Evolutionary conservation across 1,140 invertebrate species (phyloP).

Genomic region (Cydia pomonella): DNA sequence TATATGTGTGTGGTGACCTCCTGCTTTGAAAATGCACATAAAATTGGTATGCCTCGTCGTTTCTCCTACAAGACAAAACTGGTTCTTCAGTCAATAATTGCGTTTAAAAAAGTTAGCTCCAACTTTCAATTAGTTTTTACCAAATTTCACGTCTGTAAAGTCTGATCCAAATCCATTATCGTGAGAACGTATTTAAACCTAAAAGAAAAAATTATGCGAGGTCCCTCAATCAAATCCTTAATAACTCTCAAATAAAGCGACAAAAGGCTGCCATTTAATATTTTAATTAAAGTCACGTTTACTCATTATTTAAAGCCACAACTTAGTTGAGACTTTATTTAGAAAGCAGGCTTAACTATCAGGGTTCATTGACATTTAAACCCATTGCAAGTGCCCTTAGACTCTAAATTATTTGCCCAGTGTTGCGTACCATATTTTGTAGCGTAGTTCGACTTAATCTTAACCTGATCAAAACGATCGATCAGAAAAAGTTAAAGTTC

Average conservation of each 20-base stretch:
- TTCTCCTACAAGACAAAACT: no score
- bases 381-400: not conserved
- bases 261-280: no score
- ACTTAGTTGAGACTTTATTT: not conserved
- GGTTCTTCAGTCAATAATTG: no score
- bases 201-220: no score
- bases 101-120: no score
- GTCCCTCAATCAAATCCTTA: no score
- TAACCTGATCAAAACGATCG: not conserved
- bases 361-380: slow-evolving; percentile 16
- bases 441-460: not conserved
- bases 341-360: not conserved
- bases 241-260: no score
- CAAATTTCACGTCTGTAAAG: not conserved
- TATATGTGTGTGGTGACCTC: no score
- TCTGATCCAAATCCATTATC: not conserved
- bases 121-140: no score
- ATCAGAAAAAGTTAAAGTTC: no score
- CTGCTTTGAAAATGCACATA: no score
- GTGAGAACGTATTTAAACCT: not conserved
- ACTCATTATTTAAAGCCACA: slow-evolving; percentile 3
- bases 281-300: not conserved
- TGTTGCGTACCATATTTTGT: not conserved
- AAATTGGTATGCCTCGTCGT: no score
- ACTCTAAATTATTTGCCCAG: not conserved